Evolutionary conservation across 2,113 vertebrate species (phyloP).

Genomic region (Erythrocercus mccallii): DNA sequence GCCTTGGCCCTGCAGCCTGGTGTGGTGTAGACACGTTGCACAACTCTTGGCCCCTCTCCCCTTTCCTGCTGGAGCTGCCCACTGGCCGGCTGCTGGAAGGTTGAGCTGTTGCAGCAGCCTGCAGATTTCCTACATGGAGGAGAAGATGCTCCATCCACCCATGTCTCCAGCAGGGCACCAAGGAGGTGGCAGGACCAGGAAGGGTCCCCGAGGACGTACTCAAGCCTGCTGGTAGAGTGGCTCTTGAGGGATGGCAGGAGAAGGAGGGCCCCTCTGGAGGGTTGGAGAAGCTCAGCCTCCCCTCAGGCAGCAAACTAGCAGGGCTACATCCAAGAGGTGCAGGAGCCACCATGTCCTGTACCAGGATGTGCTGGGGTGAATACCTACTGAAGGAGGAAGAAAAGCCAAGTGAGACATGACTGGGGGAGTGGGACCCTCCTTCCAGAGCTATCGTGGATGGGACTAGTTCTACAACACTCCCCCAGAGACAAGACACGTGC

Average conservation of each 20-base stretch:
- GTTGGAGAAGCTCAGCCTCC: not conserved
- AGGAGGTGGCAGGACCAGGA: not conserved
- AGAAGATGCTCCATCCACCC: not conserved
- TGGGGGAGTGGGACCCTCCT: not conserved
- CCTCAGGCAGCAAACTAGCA: not conserved
- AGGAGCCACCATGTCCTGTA: not conserved
- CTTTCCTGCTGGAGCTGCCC: rapidly evolving
- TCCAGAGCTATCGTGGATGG: not conserved
- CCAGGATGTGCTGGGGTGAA: not conserved
- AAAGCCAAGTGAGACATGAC: not conserved
- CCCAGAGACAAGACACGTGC: not conserved
- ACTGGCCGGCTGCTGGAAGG: not conserved
- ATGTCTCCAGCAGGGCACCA: not conserved
- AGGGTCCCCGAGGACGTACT: not conserved
- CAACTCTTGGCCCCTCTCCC: not conserved
- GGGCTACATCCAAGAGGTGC: not conserved
- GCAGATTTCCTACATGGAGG: not conserved
- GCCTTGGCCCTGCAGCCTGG: constrained; percentile 2
- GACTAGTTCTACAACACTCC: not conserved
- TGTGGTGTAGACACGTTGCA: not conserved
- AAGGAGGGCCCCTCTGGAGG: not conserved
- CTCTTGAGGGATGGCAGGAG: not conserved
- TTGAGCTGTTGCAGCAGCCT: not conserved
- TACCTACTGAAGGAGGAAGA: not conserved
- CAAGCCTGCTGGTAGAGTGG: not conserved